Base-by-base conservation (phyloP, 2,888 invertebrate genomes). In the Hypomecis atomaria region DNA sequence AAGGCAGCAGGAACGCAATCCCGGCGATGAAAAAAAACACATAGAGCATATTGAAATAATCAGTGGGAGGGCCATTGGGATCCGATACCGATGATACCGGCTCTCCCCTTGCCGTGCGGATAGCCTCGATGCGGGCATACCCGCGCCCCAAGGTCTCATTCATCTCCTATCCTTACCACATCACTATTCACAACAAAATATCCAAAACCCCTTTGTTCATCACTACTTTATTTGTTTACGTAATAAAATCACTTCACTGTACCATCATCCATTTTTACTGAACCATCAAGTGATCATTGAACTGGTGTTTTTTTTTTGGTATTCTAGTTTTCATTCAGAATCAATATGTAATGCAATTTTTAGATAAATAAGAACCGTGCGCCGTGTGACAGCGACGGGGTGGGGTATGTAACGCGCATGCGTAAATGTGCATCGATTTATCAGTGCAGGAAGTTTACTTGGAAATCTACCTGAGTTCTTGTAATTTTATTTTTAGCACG, bases 1-100 rank as follows among this genome's bases (percentile, higher is more conserved):
- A 98, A 8, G 98, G 98, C 67, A 98, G 93, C 55, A 98, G 94
- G 83, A 98, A 98, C 48, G 98, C 98, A 71, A 97, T 96, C 11
- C 98, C 98, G 37, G 98, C 97, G 62, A 98, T 93, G 59, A 98
- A 94, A 67, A 98, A 93, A 0, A 96, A 95, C 67, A 95, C 79
- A 81, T 96, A 97, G 65, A 97, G 95, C 57, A 94, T 94, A 85
- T 96, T 95, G 85, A 94, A 95, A 74, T 94, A 90, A 85, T 96
- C 96, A 49, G 94, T 94, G 6, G 96, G 96, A 43, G 96, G 95
- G 53, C 95, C 94, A 45, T 94, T 90, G 74, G 95, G 85, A 65
- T 89, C 89, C 13, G 85, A 74, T 74, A 84, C 76, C 11, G 82
- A 76, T 4, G 84, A 79, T 36, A 86, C 75, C 11, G 88, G 85